These are phyloP conservation scores for Hemichromis elongatus DNA, from an alignment of 2,113 vertebrate species.

Conservation along the genomic window DNA sequence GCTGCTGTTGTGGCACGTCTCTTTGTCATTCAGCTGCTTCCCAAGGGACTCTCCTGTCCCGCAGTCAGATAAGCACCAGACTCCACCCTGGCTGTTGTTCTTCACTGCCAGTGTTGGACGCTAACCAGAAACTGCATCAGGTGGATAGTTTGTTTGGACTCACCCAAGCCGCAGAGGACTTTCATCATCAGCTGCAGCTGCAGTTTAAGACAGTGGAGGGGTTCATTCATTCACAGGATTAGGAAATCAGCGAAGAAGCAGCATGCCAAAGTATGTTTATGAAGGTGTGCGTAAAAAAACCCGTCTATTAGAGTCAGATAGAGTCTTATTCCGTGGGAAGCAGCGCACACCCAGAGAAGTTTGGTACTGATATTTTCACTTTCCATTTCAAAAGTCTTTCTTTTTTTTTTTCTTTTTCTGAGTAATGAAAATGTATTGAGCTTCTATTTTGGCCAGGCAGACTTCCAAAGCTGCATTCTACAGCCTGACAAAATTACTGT, in stretches of 20 bases:
- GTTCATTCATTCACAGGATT: background rate
- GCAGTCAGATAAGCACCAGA: background rate
- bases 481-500: conserved; percentile 15
- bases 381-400: background rate
- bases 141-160: background rate
- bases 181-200: background rate
- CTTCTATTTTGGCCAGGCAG: conserved; percentile 18
- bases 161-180: background rate
- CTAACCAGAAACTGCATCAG: background rate
- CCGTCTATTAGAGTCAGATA: background rate
- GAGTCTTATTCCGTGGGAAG: background rate
- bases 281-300: background rate
- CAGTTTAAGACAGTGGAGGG: background rate
- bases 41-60: background rate
- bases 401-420: background rate
- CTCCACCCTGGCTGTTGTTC: background rate
- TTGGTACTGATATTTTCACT: conserved; percentile 10
- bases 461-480: conserved; percentile 4
- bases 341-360: background rate
- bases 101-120: background rate
- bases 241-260: background rate
- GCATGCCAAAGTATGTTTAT: background rate
- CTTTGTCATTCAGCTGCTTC: background rate
- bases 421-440: conserved; percentile 7
- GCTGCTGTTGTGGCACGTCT: background rate